Conservation (phyloP, 1,140 invertebrate species). For the Psix sp. region DNA sequence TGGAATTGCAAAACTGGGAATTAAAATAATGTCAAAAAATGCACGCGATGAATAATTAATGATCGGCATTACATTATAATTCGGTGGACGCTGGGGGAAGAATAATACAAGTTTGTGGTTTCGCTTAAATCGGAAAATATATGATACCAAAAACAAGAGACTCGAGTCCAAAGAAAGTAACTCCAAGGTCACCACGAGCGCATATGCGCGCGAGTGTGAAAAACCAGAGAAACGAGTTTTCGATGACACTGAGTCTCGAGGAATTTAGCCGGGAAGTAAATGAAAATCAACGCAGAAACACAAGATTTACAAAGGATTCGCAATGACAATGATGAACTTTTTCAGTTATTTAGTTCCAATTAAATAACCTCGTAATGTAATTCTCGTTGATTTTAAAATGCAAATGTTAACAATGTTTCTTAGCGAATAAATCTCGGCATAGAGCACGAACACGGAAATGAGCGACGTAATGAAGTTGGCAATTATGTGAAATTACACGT, state of each 20-base stretch:
- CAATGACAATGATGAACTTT: no score
- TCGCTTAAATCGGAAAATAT: not conserved
- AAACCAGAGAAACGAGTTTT: constrained; percentile 33
- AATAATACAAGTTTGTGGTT: no score
- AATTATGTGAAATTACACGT: no score
- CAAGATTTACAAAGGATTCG: not conserved
- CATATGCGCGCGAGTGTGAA: not conserved
- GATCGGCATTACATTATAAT: not conserved
- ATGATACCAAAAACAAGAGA: constrained; percentile 12
- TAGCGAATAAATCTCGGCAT: no score
- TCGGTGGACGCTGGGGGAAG: not conserved
- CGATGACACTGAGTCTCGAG: constrained; percentile 9
- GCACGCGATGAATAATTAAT: not conserved
- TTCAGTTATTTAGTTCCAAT: no score
- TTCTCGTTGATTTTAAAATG: no score
- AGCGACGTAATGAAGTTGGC: no score
- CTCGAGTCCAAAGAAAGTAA: constrained; percentile 27
- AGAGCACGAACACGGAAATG: no score
- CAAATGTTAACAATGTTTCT: no score
- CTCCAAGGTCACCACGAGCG: constrained; percentile 16
- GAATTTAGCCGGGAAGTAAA: constrained; percentile 1
- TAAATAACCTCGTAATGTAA: no score
- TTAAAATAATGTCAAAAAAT: constrained; percentile 4
- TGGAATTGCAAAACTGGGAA: constrained; percentile 2
- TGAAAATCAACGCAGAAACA: not conserved